Evolutionary conservation across 2,797 vertebrate genomes (phyloP).

Genomic region (Cichlasoma orientale): DNA sequence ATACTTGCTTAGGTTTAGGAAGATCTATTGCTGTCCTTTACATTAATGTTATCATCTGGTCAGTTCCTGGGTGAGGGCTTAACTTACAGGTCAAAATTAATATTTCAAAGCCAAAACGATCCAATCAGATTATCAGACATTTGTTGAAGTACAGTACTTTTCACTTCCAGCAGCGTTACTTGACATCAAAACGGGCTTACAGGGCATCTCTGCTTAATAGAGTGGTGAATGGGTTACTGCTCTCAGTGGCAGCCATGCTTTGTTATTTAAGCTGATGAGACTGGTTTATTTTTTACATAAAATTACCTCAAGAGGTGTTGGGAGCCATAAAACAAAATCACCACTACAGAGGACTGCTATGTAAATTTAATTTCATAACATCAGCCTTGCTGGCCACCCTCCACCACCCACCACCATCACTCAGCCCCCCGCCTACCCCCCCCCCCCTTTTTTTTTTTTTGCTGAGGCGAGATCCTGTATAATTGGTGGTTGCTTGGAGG

Average conservation of each 20-base stretch:
- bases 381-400: slow-evolving; percentile 10
- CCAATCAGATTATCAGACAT: not conserved
- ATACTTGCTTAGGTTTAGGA: not conserved
- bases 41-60: too few relatives aligned
- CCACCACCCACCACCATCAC: slow-evolving; percentile 5
- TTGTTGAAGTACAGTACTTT: not conserved
- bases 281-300: slow-evolving; percentile 30
- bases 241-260: slow-evolving; percentile 5
- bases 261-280: slow-evolving; percentile 28
- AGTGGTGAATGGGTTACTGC: not conserved
- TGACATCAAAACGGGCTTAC: not conserved
- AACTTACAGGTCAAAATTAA: not conserved
- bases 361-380: slow-evolving; percentile 42
- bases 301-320: slow-evolving; percentile 20
- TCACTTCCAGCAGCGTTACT: not conserved
- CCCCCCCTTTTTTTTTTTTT: slow-evolving; percentile 25
- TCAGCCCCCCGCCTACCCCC: slow-evolving; percentile 20
- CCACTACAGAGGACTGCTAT: slow-evolving; percentile 26
- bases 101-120: not conserved
- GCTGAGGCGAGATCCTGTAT: slow-evolving; percentile 39
- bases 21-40: too few relatives aligned
- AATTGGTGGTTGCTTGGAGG: slow-evolving; percentile 47
- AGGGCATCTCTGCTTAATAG: slow-evolving; percentile 17
- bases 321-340: slow-evolving; percentile 49
- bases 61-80: not conserved